These are phyloP conservation scores for Eulemur coronatus DNA, from an alignment of 2,797 vertebrate species.

Conservation along the genomic window DNA sequence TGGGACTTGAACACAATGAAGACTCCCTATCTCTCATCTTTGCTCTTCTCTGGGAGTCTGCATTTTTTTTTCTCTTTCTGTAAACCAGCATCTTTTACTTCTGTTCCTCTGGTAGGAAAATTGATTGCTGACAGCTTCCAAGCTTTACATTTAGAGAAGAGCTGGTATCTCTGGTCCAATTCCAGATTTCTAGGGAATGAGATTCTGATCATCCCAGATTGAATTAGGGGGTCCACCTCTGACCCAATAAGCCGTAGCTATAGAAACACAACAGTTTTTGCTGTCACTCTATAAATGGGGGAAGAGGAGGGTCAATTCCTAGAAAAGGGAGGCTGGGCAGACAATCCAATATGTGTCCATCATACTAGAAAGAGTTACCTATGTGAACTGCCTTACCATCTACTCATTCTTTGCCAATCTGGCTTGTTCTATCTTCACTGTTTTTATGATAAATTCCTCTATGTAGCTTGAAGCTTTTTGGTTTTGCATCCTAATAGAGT, in stretches of 20 bases:
- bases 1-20: background rate
- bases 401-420: background rate
- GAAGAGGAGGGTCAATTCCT: background rate
- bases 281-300: background rate
- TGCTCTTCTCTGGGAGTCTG: background rate
- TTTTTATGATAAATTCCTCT: slow-evolving; percentile 8
- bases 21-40: background rate
- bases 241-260: background rate
- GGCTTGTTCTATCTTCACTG: background rate
- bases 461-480: background rate
- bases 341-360: background rate
- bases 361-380: slow-evolving; percentile 4
- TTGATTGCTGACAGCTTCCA: background rate
- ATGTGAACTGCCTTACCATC: background rate
- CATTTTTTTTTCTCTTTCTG: slow-evolving; percentile 2
- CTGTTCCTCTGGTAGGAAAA: background rate
- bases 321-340: background rate
- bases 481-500: background rate
- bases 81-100: background rate
- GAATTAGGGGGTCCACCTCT: background rate
- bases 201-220: background rate
- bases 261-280: background rate
- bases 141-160: slow-evolving; percentile 29
- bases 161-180: background rate
- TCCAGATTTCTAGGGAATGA: slow-evolving; percentile 19